These are phyloP conservation scores for Brachionus plicatilis DNA, from an alignment of 1,140 invertebrate genomes.

Conservation along the genomic window DNA sequence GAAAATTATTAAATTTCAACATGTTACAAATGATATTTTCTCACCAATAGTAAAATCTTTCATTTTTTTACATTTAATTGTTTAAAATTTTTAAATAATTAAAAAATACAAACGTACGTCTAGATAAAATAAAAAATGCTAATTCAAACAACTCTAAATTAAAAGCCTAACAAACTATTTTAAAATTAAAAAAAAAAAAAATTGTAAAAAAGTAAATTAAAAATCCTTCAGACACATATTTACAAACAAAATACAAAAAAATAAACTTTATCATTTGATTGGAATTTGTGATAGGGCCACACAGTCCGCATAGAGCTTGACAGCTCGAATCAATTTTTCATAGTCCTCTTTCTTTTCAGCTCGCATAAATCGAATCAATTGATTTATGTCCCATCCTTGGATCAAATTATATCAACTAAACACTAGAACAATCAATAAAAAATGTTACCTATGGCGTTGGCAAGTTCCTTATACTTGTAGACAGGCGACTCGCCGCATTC, in stretches of 20 bases:
- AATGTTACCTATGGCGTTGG: conserved; percentile 25
- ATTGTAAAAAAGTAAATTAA: background rate
- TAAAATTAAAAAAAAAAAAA: background rate
- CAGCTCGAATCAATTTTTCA: conserved; percentile 19
- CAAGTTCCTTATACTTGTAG: conserved; percentile 19
- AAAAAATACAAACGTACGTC: background rate
- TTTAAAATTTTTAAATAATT: background rate
- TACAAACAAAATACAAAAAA: background rate
- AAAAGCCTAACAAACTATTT: background rate
- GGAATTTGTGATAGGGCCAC: conserved; percentile 17
- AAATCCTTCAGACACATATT: background rate
- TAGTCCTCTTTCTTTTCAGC: conserved; percentile 18
- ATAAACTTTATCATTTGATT: background rate
- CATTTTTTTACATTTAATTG: background rate
- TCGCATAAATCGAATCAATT: conserved; percentile 31
- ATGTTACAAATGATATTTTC: background rate
- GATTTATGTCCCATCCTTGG: conserved; percentile 31
- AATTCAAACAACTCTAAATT: background rate
- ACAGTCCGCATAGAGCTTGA: conserved; percentile 5
- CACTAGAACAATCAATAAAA: background rate
- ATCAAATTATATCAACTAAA: background rate
- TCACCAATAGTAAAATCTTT: background rate
- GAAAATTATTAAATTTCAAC: background rate
- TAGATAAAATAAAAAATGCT: background rate
- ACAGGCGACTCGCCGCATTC: conserved; percentile 34